Conservation (phyloP, 2,888 invertebrate genomes). For the Desoria tigrina region DNA sequence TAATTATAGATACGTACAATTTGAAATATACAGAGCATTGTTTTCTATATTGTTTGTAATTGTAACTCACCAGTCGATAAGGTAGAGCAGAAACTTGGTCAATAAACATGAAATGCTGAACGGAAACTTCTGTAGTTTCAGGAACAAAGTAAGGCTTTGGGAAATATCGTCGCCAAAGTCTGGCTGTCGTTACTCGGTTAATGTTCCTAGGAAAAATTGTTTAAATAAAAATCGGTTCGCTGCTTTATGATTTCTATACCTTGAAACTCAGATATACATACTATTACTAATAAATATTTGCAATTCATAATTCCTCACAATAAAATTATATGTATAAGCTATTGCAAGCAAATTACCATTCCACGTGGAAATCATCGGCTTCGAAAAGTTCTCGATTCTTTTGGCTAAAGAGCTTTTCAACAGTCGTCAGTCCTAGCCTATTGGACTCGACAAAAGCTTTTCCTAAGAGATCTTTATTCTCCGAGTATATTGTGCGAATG, state of each 20-base stretch:
- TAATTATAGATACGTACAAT: no score
- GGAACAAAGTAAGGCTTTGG: conserved; percentile 68
- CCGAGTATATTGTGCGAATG: conserved; percentile 64
- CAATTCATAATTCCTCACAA: conserved; percentile 7
- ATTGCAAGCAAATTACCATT: conserved; percentile 54
- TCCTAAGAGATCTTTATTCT: conserved; percentile 65
- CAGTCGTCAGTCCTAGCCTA: conserved; percentile 23
- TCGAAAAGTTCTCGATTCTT: conserved; percentile 54
- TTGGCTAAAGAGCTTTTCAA: conserved; percentile 25
- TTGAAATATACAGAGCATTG: no score
- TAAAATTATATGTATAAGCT: no score
- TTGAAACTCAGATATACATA: conserved; percentile 14
- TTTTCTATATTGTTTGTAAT: no score
- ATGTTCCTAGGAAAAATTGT: no score
- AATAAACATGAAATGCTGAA: conserved; percentile 75
- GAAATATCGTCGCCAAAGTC: conserved; percentile 71
- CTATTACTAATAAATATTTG: background rate
- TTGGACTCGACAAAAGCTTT: conserved; percentile 56
- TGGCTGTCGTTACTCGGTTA: conserved; percentile 73
- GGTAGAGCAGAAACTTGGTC: conserved; percentile 69
- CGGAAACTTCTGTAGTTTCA: conserved; percentile 58
- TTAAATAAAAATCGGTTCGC: no score
- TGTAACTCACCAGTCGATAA: conserved; percentile 62
- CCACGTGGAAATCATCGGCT: conserved; percentile 55
- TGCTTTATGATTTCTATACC: no score